A percentile compares a stretch with the other conserved stretches of the same genome.
These are phyloP conservation scores for Drosophila macrospina DNA, from an alignment of 2,888 invertebrate species.

Conservation along the genomic window DNA sequence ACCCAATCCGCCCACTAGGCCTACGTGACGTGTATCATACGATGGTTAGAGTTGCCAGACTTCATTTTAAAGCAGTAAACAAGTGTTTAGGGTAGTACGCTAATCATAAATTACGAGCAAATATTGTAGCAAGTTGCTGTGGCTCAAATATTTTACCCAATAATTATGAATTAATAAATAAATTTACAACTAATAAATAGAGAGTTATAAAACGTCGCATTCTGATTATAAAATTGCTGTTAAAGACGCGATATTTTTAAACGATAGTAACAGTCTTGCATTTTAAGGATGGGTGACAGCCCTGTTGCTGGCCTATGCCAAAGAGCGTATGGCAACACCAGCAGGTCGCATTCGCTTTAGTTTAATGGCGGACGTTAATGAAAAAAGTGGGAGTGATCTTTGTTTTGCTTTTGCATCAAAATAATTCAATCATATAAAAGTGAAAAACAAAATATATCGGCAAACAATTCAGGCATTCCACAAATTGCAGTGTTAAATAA, in stretches of 20 bases:
- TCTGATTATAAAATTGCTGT: background rate
- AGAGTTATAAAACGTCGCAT: background rate
- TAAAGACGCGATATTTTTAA: background rate
- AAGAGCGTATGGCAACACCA: slow-evolving; percentile 53
- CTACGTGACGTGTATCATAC: slow-evolving; percentile 69
- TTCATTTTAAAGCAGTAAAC: slow-evolving; percentile 1
- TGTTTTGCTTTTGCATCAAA: slow-evolving; percentile 40
- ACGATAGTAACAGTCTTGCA: background rate
- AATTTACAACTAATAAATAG: background rate
- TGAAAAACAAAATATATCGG: background rate
- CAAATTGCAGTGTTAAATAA: slow-evolving; percentile 48
- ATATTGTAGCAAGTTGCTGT: background rate
- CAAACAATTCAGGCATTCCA: slow-evolving; percentile 30
- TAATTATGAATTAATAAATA: background rate
- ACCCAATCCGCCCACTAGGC: slow-evolving; percentile 50
- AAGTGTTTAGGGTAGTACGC: slow-evolving; percentile 22
- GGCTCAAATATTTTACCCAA: background rate
- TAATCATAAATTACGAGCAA: background rate
- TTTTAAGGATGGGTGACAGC: slow-evolving; percentile 25
- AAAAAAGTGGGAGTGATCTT: slow-evolving; percentile 69
- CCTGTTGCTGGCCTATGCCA: slow-evolving; percentile 11
- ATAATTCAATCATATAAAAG: slow-evolving; percentile 25
- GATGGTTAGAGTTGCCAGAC: slow-evolving; percentile 30
- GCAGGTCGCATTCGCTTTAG: slow-evolving; percentile 43
- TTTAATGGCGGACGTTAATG: slow-evolving; percentile 63